These are phyloP conservation scores for Dasypolia templi DNA, from an alignment of 2,888 invertebrate species.

Conservation along the genomic window DNA sequence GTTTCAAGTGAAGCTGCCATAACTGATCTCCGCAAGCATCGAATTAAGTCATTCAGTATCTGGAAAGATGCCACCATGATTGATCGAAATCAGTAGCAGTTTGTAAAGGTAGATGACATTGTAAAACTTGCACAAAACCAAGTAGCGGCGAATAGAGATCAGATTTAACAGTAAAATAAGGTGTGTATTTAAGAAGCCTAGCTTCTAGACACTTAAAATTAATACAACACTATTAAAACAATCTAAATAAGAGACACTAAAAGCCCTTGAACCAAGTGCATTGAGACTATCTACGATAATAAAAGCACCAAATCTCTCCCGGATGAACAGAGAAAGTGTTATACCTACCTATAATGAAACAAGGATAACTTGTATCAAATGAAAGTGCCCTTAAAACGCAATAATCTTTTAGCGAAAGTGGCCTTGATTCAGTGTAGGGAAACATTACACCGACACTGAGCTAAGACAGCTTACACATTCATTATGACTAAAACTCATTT, in stretches of 20 bases:
- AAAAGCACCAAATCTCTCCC: constrained; percentile 55
- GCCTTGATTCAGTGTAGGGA: constrained; percentile 73
- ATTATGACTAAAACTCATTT: neutral
- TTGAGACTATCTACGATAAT: constrained; percentile 1
- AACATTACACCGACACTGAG: constrained; percentile 68
- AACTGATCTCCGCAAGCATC: neutral
- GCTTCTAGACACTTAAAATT: neutral
- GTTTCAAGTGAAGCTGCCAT: neutral
- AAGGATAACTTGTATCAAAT: constrained; percentile 66
- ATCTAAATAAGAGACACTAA: neutral
- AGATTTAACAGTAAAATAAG: neutral
- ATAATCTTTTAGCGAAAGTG: constrained; percentile 74
- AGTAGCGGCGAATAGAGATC: neutral
- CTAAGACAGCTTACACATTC: constrained; percentile 35
- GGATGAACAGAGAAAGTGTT: constrained; percentile 60
- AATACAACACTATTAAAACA: neutral
- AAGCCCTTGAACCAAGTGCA: neutral
- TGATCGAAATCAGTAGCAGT: neutral
- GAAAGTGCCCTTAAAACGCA: constrained; percentile 77
- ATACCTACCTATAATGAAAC: constrained; percentile 47
- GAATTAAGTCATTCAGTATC: neutral
- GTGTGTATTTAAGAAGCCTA: neutral
- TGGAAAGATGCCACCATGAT: neutral
- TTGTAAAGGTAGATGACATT: neutral
- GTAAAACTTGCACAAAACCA: neutral